Conservation (phyloP, 2,888 invertebrate genomes). For the Oxycera nigricornis region DNA sequence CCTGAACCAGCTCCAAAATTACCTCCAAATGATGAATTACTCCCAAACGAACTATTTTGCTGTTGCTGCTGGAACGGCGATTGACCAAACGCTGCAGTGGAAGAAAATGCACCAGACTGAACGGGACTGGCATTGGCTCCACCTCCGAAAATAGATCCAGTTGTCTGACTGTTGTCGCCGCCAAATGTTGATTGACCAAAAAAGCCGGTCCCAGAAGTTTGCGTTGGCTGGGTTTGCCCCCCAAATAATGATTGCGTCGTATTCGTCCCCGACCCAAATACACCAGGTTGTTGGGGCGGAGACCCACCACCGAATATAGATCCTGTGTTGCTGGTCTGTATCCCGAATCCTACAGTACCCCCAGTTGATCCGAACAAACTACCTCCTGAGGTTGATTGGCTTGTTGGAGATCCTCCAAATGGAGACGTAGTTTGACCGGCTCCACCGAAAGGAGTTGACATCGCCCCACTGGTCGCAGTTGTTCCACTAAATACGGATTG, state of each 20-base stretch:
- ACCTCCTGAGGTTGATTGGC: conserved; percentile 49
- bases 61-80: conserved; percentile 18
- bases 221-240: conserved; percentile 2
- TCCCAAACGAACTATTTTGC: neutral
- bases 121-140: neutral
- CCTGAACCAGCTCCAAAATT: conserved; percentile 6
- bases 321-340: conserved; percentile 43
- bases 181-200: conserved; percentile 23
- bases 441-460: neutral
- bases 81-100: conserved; percentile 5
- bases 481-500: conserved; percentile 52
- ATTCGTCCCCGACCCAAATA: conserved; percentile 7
- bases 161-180: neutral
- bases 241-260: conserved; percentile 34
- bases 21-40: conserved; percentile 23
- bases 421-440: neutral
- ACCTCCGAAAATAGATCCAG: conserved; percentile 22
- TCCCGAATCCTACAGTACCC: conserved; percentile 40
- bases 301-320: conserved; percentile 49
- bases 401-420: conserved; percentile 42
- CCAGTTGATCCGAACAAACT: conserved; percentile 53
- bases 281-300: conserved; percentile 4
- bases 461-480: neutral
- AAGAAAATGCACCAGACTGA: conserved; percentile 17
- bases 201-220: neutral